phyloP scores from a whole-genome alignment of 2,888 invertebrate genomes.

The Hyles lineata region DNA sequence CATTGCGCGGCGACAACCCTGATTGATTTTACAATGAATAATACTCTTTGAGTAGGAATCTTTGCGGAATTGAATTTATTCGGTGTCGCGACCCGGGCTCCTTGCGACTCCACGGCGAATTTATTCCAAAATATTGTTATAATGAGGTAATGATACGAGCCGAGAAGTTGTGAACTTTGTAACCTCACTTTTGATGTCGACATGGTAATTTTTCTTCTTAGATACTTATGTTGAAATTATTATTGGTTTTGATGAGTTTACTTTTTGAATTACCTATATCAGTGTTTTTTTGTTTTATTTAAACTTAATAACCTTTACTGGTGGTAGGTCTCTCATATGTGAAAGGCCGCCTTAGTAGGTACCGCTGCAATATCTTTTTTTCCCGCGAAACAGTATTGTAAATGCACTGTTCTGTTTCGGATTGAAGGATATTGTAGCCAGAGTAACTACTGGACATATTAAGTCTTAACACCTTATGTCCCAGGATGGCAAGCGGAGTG shows the following conservation, averaged over 20 bases:
- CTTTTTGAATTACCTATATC: no score
- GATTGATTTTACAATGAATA: conserved; percentile 57
- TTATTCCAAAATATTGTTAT: conserved; percentile 46
- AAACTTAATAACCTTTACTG: no score
- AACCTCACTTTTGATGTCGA: not conserved
- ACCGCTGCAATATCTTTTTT: no score
- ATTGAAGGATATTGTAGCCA: no score
- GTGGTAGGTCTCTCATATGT: no score
- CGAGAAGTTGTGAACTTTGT: not conserved
- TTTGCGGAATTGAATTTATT: conserved; percentile 46
- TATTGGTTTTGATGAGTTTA: not conserved
- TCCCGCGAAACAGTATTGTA: no score
- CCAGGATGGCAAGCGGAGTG: no score
- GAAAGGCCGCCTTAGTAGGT: no score
- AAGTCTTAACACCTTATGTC: no score
- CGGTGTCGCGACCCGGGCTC: conserved; percentile 44
- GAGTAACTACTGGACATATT: no score
- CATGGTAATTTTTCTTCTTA: not conserved
- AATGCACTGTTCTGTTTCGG: no score
- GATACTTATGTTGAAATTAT: not conserved
- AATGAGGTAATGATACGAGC: conserved; percentile 40
- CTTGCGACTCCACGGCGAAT: conserved; percentile 41
- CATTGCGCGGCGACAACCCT: not conserved
- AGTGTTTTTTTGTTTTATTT: not conserved
- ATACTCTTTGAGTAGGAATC: conserved; percentile 35